Evolutionary conservation across 2,113 vertebrate genomes (phyloP), one percentile per base, ranked within the genome.

Genomic region (Phoenicopterus ruber): DNA sequence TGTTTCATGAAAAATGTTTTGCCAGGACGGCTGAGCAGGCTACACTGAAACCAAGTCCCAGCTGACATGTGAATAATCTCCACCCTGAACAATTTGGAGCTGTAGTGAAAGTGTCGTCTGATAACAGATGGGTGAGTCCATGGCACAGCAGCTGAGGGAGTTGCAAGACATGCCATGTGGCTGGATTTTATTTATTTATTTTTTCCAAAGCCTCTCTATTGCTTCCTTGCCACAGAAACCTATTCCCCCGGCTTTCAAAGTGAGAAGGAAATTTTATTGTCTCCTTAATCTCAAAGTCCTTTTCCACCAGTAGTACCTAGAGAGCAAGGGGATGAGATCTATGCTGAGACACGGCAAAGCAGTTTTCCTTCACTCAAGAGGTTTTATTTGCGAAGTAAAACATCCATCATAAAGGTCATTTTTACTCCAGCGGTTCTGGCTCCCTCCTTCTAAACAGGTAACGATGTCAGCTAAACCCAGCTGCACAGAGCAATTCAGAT

Each of bases 31-130:
- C 87, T 94, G 87, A 95, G 82, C 94, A 94, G 78, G 78, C 88
- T 90, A 54, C 78, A 58, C 34, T 94, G 81, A 90, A 96, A 88
- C 70, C 9, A 6, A 57, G 66, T 93, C 95, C 93, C 96, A 86
- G 81, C 69, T 96, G 90, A 94, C 62, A 85, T 19, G 62, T 96
- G 90, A 95, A 82, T 96, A 93, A 97, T 95, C 89, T 97, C 92
- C 93, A 85, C 73, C 61, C 87, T 66, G 70, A 77, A 94, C 66
- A 82, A 73, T 91, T 82, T 94, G 92, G 92, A 94, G 86, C 72
- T 67, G 72, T 67, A 93, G 90, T 91, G 84, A 36, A 91, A 91
- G 87, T 85, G 91, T 62, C 14, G 21, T 65, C 25, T 69, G 82
- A 87, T 95, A 96, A 96, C 89, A 95, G 94, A 97, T 95, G 90